A percentile compares a stretch with the other conserved stretches of the same genome.
Conservation (phyloP, 2,888 invertebrate genomes). For the Drosophila stalkeri region DNA sequence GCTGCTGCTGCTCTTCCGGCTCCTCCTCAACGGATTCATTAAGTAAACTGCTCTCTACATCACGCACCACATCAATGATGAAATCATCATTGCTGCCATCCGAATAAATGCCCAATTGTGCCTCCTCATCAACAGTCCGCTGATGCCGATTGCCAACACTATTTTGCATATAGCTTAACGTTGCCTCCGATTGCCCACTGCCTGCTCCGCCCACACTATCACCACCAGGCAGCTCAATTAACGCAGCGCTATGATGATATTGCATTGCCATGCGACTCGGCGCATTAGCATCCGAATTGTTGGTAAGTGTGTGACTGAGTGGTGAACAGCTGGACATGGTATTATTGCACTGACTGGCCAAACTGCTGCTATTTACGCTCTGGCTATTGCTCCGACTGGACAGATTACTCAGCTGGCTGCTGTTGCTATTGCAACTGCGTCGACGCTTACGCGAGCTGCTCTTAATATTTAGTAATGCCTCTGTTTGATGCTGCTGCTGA, state of each 20-base stretch:
- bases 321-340: conserved; percentile 51
- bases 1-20: conserved; percentile 21
- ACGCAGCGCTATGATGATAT: conserved; percentile 50
- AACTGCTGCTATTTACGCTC: conserved; percentile 29
- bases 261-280: conserved; percentile 21
- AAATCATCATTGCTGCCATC: conserved; percentile 42
- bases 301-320: conserved; percentile 40
- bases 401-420: conserved; percentile 16
- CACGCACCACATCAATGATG: conserved; percentile 50
- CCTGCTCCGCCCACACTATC: conserved; percentile 10
- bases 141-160: conserved; percentile 3
- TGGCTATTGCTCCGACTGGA: conserved; percentile 36
- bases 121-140: conserved; percentile 34
- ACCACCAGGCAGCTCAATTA: conserved; percentile 48
- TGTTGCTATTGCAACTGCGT: conserved; percentile 27
- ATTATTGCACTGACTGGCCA: conserved; percentile 47
- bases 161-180: conserved; percentile 35
- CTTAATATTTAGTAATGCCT: background rate
- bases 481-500: background rate
- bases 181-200: conserved; percentile 36
- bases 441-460: conserved; percentile 46
- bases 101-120: conserved; percentile 47
- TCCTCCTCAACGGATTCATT: conserved; percentile 33
- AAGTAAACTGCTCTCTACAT: conserved; percentile 16
- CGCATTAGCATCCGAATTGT: conserved; percentile 14